Conservation (phyloP, 2,113 vertebrate genomes). For the Atlantisia rogersi region DNA sequence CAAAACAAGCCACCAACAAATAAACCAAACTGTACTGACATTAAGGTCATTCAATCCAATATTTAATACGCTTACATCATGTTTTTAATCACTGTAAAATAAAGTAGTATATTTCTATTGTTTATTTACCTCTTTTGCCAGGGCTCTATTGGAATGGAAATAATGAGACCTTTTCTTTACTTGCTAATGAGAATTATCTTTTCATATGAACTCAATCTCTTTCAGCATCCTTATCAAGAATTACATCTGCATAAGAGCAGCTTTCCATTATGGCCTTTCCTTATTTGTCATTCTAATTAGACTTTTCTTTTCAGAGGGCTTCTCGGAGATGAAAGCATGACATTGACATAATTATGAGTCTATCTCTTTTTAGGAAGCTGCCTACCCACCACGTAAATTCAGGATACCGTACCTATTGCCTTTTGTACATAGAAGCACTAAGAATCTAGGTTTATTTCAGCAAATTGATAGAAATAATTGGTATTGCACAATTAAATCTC, state of each 20-base stretch:
- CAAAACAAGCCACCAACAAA: too few relatives aligned
- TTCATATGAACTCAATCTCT: background rate
- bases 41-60: background rate
- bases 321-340: background rate
- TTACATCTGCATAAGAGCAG: background rate
- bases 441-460: background rate
- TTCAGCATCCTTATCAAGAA: background rate
- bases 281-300: conserved; percentile 24
- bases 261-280: background rate
- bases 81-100: background rate
- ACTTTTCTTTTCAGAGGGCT: background rate
- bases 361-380: background rate
- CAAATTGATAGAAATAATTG: background rate
- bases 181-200: background rate
- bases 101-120: background rate
- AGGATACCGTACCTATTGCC: background rate
- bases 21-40: background rate
- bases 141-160: background rate
- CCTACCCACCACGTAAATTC: background rate
- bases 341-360: background rate
- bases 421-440: background rate
- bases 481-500: background rate
- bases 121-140: background rate
- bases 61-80: background rate
- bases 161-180: background rate